phyloP scores from a whole-genome alignment of 1,140 invertebrate species.

The Anastatus disparis region DNA sequence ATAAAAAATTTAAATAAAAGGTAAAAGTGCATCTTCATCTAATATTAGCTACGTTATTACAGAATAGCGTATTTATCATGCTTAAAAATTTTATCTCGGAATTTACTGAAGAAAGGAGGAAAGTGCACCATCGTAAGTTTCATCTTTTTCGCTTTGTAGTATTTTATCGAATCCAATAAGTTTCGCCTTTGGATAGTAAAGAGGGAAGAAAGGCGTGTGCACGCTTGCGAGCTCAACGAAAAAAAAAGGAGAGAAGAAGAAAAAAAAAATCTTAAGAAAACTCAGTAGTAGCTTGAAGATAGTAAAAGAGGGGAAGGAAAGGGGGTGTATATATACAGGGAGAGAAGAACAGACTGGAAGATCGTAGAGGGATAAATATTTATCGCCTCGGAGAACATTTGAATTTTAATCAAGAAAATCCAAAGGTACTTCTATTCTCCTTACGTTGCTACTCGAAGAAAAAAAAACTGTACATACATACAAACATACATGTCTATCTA shows the following conservation, averaged over 20 bases:
- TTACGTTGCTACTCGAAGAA: background rate
- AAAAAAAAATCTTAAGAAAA: too few species aligned
- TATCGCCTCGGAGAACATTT: slow-evolving; percentile 3
- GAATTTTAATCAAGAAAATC: slow-evolving; percentile 29
- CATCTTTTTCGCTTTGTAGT: background rate
- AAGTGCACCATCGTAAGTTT: too few species aligned
- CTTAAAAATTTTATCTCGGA: too few species aligned
- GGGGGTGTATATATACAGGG: background rate
- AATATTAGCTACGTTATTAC: too few species aligned
- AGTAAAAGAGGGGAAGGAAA: background rate
- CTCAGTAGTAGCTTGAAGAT: background rate
- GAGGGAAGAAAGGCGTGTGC: background rate
- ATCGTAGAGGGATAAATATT: background rate
- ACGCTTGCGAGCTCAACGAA: too few species aligned
- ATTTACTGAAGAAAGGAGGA: too few species aligned
- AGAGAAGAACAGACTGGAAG: background rate
- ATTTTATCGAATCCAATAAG: background rate
- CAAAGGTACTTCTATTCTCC: background rate
- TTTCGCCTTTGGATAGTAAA: background rate
- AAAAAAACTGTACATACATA: background rate
- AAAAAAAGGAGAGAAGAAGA: too few species aligned
- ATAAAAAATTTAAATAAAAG: too few species aligned
- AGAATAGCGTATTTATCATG: too few species aligned
- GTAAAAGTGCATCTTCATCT: too few species aligned
- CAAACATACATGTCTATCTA: background rate